These are phyloP conservation scores for Mugil cephalus DNA, from an alignment of 2,113 vertebrate species.

Conservation along the genomic window DNA sequence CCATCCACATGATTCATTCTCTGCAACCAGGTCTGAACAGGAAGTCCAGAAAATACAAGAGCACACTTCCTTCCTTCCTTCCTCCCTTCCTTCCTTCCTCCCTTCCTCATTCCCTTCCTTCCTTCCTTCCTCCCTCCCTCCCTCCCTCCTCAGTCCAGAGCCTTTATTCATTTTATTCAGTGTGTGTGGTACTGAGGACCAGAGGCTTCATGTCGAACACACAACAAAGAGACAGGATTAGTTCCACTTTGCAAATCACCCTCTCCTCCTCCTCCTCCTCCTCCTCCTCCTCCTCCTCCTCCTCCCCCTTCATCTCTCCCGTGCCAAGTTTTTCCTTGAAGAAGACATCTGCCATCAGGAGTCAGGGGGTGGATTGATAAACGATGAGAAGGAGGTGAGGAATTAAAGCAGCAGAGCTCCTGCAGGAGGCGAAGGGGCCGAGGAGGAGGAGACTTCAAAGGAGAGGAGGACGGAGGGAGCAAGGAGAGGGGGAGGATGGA, in stretches of 20 bases:
- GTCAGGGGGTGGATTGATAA: constrained; percentile 58
- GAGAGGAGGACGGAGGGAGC: constrained; percentile 14
- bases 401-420: constrained; percentile 14
- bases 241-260: constrained; percentile 72
- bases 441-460: neutral
- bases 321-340: constrained; percentile 43
- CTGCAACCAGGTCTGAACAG: too few species aligned
- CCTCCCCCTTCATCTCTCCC: neutral
- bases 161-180: too few species aligned
- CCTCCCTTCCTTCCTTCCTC: too few species aligned
- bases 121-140: too few species aligned
- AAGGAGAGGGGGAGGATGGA: neutral
- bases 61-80: too few species aligned
- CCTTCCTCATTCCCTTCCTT: too few species aligned
- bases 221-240: constrained; percentile 60
- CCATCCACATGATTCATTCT: too few species aligned
- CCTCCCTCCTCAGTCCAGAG: too few species aligned
- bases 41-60: too few species aligned
- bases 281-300: neutral
- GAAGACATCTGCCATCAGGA: constrained; percentile 50
- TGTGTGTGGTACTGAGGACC: constrained; percentile 37
- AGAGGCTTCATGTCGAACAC: constrained; percentile 56
- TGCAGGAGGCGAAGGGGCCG: too few species aligned
- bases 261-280: constrained; percentile 42
- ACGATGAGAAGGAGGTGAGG: constrained; percentile 39